Base-by-base conservation (phyloP, 2,888 invertebrate species). In the Cordylochernes scorpioides region DNA sequence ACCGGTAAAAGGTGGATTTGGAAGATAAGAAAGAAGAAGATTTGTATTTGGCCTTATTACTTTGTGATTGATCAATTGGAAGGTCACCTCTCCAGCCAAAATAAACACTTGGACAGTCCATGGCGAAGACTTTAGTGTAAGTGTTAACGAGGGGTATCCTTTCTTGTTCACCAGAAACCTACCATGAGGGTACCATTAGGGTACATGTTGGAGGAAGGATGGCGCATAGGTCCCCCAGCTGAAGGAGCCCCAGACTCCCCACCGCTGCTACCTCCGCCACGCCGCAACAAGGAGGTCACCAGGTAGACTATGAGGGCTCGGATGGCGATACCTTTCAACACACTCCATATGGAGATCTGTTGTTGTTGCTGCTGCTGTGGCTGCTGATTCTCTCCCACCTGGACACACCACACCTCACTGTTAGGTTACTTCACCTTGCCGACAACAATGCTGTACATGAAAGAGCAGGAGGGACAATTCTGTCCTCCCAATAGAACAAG, bases 261-360 rank as follows among this genome's bases (percentile, higher is more conserved):
- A 19, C 63, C 53, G 18, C 69, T 59, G 29, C 55, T 45, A n/a
- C 39, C 31, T 15, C 49, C 43, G 5, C 51, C 46, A 42, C 67
- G 63, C 27, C 78, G 64, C 49, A 91, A 84, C 59, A 84, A 74
- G 25, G 77, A 73, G 37, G 74, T 73, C 24, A 91, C 72, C 48
- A 84, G 78, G 55, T 88, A 91, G 39, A 91, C 75, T 39, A 91
- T 71, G 31, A 88, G 56, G 35, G 73, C 82, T 44, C 88, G 64
- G 30, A 88, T 61, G 26, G 84, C 67, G 8, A 41, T 31, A 17
- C 38, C 40, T 29, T 40, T 38, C 13, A 31, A 14, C 17, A 40
- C 33, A 5, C 35, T 31, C 35, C 34, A 40, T 17, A 34, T 27
- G 10, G 40, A 38, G 9, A 35, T 36, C 15, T 34, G 36, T 12